Conservation (phyloP, 2,113 vertebrate species). For the Equus quagga region DNA sequence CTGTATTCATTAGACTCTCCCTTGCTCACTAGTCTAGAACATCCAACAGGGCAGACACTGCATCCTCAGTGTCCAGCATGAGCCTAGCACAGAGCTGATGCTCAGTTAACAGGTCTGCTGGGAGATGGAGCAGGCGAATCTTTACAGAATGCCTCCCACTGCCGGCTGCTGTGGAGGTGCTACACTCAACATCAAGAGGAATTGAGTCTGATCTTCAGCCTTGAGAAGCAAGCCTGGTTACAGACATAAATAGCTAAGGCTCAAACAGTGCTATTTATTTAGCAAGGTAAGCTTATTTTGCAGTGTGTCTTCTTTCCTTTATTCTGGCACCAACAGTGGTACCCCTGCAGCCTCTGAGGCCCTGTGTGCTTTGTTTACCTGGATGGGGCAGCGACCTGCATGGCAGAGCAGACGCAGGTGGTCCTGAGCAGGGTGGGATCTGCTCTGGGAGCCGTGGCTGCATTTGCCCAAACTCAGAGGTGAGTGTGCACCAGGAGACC, state of each 20-base stretch:
- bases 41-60: rapidly evolving
- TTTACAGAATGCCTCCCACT: background rate
- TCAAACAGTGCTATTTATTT: background rate
- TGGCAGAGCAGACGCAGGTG: background rate
- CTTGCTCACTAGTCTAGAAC: rapidly evolving
- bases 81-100: rapidly evolving
- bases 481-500: background rate
- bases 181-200: rapidly evolving
- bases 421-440: background rate
- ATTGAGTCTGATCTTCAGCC: background rate
- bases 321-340: rapidly evolving
- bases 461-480: background rate
- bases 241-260: background rate
- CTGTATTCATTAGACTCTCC: rapidly evolving
- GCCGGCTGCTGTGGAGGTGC: background rate
- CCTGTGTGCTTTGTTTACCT: rapidly evolving
- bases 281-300: background rate
- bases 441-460: background rate
- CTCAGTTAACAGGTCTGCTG: rapidly evolving
- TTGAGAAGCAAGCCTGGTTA: background rate
- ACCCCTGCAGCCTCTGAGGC: background rate
- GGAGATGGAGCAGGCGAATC: background rate
- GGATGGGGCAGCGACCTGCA: background rate
- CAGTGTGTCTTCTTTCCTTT: background rate
- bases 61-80: rapidly evolving